Evolutionary conservation across 1,140 invertebrate species (phyloP).

Genomic region (Amphibalanus amphitrite): DNA sequence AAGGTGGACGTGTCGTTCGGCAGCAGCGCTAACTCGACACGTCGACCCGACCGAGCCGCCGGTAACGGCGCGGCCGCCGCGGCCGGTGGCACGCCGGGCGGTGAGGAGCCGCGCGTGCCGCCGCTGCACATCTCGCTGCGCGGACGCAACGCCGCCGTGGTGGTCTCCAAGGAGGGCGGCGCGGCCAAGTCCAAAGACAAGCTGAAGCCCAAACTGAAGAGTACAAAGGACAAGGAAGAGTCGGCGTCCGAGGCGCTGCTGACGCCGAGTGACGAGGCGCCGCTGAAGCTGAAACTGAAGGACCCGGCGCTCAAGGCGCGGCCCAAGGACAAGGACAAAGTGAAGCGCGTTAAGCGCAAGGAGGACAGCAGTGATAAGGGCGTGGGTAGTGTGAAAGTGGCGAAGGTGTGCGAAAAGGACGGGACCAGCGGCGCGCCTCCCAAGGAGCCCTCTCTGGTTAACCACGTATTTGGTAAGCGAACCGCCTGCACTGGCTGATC

Average conservation of each 20-base stretch:
- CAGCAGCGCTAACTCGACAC: conserved; percentile 37
- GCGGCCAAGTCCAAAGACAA: conserved; percentile 7
- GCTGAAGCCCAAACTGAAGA: conserved; percentile 16
- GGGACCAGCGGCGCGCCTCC: background rate
- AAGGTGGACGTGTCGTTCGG: conserved; percentile 15
- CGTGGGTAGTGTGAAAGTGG: background rate
- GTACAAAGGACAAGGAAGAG: conserved; percentile 19
- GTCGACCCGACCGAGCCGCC: conserved; percentile 13
- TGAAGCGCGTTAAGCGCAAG: conserved; percentile 2
- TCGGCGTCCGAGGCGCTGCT: conserved; percentile 12
- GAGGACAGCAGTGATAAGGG: conserved; percentile 2
- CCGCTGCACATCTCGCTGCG: conserved; percentile 67
- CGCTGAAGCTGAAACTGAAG: conserved; percentile 17
- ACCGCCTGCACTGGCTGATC: too few relatives aligned
- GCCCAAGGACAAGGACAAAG: conserved; percentile 1
- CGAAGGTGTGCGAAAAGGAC: background rate
- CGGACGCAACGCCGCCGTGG: conserved; percentile 68
- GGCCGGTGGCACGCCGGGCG: conserved; percentile 18
- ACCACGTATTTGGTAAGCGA: background rate
- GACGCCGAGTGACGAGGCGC: conserved; percentile 15
- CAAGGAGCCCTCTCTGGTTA: background rate
- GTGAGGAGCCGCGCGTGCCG: conserved; percentile 60
- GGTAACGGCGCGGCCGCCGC: conserved; percentile 15
- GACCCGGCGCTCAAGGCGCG: conserved; percentile 8
- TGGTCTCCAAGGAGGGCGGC: conserved; percentile 31